phyloP scores from a whole-genome alignment of 2,797 vertebrate genomes.

The Naso thynnoides region DNA sequence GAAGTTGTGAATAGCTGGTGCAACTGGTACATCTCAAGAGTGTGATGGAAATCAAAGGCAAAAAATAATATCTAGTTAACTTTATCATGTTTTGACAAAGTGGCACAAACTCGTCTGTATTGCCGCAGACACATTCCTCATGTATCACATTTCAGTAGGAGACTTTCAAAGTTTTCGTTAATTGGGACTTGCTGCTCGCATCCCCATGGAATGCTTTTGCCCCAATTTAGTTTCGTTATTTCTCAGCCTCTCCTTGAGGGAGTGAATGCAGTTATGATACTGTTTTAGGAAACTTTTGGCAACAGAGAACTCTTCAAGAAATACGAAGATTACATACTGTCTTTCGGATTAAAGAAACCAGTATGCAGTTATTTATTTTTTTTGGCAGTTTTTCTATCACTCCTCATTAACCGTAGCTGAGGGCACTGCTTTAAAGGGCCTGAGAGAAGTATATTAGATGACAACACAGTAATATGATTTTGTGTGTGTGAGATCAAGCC shows the following conservation, averaged over 20 bases:
- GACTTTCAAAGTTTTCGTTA: constrained; percentile 35
- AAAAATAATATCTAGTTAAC: constrained; percentile 10
- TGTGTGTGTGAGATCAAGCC: constrained; percentile 16
- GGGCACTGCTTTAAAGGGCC: constrained; percentile 60
- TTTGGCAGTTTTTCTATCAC: constrained; percentile 54
- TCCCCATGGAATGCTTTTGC: constrained; percentile 48
- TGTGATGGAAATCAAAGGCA: constrained; percentile 25
- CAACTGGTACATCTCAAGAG: constrained; percentile 17
- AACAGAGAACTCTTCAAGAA: constrained; percentile 43
- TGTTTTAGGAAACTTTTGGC: constrained; percentile 40
- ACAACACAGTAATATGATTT: constrained; percentile 40
- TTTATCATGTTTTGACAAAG: constrained; percentile 17
- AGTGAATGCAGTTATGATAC: constrained; percentile 16
- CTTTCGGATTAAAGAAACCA: constrained; percentile 47
- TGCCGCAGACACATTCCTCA: constrained; percentile 26
- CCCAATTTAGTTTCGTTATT: constrained; percentile 54
- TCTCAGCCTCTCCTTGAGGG: constrained; percentile 37
- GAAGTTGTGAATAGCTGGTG: constrained; percentile 10
- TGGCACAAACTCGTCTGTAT: neutral
- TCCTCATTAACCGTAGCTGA: constrained; percentile 61
- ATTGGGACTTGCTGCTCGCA: constrained; percentile 28
- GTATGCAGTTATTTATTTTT: constrained; percentile 50
- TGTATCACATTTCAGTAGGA: constrained; percentile 24
- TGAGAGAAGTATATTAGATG: constrained; percentile 50
- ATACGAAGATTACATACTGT: constrained; percentile 28